A percentile compares a stretch with the other conserved stretches of the same genome.
These are phyloP conservation scores for Mionectes olivaceus DNA, from an alignment of 2,797 vertebrate genomes.

Conservation along the genomic window DNA sequence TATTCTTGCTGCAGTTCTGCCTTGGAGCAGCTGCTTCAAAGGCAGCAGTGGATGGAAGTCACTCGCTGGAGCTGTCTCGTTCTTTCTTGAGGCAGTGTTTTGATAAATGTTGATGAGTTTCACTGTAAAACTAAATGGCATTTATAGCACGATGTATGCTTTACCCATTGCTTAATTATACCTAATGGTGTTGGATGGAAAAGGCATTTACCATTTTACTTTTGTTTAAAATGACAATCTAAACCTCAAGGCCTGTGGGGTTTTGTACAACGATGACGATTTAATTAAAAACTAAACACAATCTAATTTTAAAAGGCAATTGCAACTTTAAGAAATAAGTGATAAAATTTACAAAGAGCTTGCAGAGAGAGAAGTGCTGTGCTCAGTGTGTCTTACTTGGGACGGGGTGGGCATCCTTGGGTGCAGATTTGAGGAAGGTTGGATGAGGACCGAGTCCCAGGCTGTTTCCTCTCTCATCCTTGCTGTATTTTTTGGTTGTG, in stretches of 20 bases:
- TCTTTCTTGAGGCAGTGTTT: conserved; percentile 77
- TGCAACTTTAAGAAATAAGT: conserved; percentile 41
- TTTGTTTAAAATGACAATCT: conserved; percentile 75
- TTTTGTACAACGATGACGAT: conserved; percentile 52
- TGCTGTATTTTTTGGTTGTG: neutral
- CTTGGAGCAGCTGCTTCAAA: conserved; percentile 60
- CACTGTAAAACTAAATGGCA: conserved; percentile 82
- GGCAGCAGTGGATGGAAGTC: conserved; percentile 45
- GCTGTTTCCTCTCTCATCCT: neutral
- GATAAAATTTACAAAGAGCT: conserved; percentile 40
- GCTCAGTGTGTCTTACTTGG: neutral
- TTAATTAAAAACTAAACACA: conserved; percentile 78
- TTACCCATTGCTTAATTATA: conserved; percentile 79
- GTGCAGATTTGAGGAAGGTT: neutral
- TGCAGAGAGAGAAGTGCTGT: neutral
- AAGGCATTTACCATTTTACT: conserved; percentile 76
- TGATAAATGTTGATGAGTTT: conserved; percentile 84
- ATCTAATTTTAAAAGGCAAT: conserved; percentile 67
- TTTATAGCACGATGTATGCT: conserved; percentile 75
- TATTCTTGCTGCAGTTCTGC: neutral
- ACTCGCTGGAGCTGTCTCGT: conserved; percentile 51
- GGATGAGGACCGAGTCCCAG: neutral
- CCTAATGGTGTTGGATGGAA: conserved; percentile 74
- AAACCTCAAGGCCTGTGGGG: conserved; percentile 69
- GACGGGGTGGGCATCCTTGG: neutral